phyloP scores from a whole-genome alignment of 2,113 vertebrate species.

The Neodon shergylaensis region DNA sequence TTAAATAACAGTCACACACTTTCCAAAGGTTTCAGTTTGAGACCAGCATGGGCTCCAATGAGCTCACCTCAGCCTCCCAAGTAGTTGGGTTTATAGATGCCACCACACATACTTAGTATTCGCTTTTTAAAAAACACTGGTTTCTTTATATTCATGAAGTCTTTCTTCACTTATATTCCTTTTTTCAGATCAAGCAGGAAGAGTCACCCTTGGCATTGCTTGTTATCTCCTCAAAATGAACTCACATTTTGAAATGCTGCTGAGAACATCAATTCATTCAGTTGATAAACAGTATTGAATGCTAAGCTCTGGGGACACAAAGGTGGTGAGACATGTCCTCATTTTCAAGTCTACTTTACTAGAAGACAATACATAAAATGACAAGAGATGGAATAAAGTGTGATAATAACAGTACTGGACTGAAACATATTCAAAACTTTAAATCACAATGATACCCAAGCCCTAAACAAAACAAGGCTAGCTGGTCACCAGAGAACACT shows the following conservation, averaged over 20 bases:
- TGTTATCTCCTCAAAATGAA: conserved; percentile 50
- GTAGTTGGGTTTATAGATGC: not conserved
- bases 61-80: not conserved
- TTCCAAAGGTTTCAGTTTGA: not conserved
- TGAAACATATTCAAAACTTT: conserved; percentile 11
- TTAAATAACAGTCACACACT: not conserved
- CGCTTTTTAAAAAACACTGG: not conserved
- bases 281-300: not conserved
- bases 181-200: conserved; percentile 9
- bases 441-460: conserved; percentile 23
- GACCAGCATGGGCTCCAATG: not conserved
- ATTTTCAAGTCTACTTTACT: conserved; percentile 22
- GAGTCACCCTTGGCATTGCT: not conserved
- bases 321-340: not conserved
- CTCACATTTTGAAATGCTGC: conserved; percentile 35
- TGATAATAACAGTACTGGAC: conserved; percentile 14
- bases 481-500: not conserved
- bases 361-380: conserved; percentile 38
- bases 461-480: not conserved
- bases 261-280: conserved; percentile 9
- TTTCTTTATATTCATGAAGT: conserved; percentile 10
- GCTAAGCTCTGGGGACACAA: not conserved
- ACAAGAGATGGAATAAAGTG: not conserved
- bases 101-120: not conserved
- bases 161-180: not conserved